Evolutionary conservation across 2,888 invertebrate genomes (phyloP).

Genomic region (Cyaniris semiargus): DNA sequence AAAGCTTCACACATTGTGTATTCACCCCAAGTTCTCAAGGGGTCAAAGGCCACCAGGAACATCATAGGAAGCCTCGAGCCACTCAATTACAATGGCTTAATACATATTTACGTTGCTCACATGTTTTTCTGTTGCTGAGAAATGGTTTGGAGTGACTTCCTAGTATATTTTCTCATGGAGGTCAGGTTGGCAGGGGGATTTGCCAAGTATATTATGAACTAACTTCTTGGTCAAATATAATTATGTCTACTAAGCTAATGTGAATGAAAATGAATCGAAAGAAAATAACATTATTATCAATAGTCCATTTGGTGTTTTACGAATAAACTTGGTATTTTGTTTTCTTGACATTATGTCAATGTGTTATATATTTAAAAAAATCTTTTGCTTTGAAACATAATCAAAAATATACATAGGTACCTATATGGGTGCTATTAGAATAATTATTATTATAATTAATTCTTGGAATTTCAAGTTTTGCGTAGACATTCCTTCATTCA

Average conservation of each 20-base stretch:
- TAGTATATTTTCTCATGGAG: slow-evolving; percentile 1
- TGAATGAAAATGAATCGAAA: too few relatives aligned
- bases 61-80: not conserved
- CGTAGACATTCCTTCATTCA: slow-evolving; percentile 2
- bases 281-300: too few relatives aligned
- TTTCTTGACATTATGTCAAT: too few relatives aligned
- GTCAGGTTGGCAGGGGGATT: not conserved
- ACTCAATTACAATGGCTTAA: not conserved
- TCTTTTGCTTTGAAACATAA: too few relatives aligned
- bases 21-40: not conserved
- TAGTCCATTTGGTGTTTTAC: too few relatives aligned
- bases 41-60: not conserved
- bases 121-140: slow-evolving; percentile 3
- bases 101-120: slow-evolving; percentile 3
- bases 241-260: too few relatives aligned
- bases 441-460: not conserved
- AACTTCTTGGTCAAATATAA: too few relatives aligned
- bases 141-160: not conserved
- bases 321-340: too few relatives aligned
- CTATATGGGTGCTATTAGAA: not conserved
- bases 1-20: not conserved
- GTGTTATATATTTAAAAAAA: too few relatives aligned
- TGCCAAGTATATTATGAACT: not conserved
- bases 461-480: not conserved
- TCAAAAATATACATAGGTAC: too few relatives aligned